A percentile compares a stretch with the other conserved stretches of the same genome.
These are phyloP conservation scores for Caenorhabditis afra DNA, from an alignment of 2,888 invertebrate species.

Conservation along the genomic window DNA sequence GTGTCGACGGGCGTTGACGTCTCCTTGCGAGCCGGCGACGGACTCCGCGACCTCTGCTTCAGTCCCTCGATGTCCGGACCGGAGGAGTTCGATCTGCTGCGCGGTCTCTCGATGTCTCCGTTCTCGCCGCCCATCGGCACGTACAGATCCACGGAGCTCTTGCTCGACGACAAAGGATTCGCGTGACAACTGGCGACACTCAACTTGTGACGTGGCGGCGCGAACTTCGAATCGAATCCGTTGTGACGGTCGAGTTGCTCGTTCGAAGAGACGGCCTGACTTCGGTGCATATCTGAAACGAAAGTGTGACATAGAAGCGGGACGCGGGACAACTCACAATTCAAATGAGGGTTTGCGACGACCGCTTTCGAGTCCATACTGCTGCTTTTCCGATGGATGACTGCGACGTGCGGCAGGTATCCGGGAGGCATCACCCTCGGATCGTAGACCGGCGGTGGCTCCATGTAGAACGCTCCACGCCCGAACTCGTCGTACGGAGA, in stretches of 20 bases:
- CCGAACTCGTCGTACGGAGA: slow-evolving; percentile 53
- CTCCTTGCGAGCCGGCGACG: slow-evolving; percentile 52
- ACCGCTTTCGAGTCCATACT: slow-evolving; percentile 80
- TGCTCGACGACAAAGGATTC: slow-evolving; percentile 64
- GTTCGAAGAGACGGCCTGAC: slow-evolving; percentile 70
- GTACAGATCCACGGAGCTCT: slow-evolving; percentile 70
- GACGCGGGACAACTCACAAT: slow-evolving; percentile 57
- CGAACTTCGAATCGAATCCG: slow-evolving; percentile 44
- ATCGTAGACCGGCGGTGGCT: slow-evolving; percentile 1
- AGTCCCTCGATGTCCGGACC: slow-evolving; percentile 66
- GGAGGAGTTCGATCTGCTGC: slow-evolving; percentile 70
- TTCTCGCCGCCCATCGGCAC: slow-evolving; percentile 57
- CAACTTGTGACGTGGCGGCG: slow-evolving; percentile 63
- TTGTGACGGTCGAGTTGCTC: slow-evolving; percentile 73
- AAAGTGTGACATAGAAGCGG: background rate
- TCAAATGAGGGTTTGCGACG: slow-evolving; percentile 70
- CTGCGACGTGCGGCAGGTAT: slow-evolving; percentile 20
- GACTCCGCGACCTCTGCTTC: slow-evolving; percentile 59
- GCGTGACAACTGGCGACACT: slow-evolving; percentile 68
- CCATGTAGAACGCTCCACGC: slow-evolving; percentile 22
- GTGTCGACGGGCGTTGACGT: slow-evolving; percentile 16
- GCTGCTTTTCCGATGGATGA: slow-evolving; percentile 76
- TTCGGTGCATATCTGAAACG: slow-evolving; percentile 71
- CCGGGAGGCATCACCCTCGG: slow-evolving; percentile 42
- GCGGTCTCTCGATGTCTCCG: slow-evolving; percentile 43